Evolutionary conservation across 1,140 invertebrate genomes (phyloP), one percentile per base, ranked within the genome.

Genomic region (Pseudomyrmex concolor): DNA sequence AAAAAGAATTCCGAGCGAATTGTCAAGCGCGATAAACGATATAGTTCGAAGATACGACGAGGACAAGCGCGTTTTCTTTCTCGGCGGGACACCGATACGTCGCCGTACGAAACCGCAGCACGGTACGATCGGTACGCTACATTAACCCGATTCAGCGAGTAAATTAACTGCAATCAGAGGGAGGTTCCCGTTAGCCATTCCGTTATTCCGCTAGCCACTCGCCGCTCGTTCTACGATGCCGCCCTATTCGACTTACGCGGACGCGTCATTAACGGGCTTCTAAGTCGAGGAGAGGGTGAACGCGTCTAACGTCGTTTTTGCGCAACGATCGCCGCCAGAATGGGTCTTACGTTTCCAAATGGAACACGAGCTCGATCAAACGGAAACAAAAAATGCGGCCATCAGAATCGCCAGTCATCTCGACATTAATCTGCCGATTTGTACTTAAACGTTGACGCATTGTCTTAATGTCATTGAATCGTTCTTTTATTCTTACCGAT

Each of bases 161-260:
- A 93, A 94, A 94, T 94, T 94, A 94, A 93, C 93, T 93, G 91
- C 92, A 94, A 94, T 94, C 93, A 93, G 91, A 89, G 90, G 90
- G 91, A 90, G 86, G 88, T 82, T 89, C 86, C 90, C 86, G 89
- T 89, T 92, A 86, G 89, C 90, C 91, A 90, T 93, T 92, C 88
- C 91, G 90, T 87, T 87, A 89, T 90, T 89, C 89, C 90, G 84
- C 86, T 90, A 84, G 89, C 88, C 84, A 83, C 81, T 83, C 80
- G 71, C 85, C 73, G 84, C 67, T 86, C 84, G 84, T 89, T 89
- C 84, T 84, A 81, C 63, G 83, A 81, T 88, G 84, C 63, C 72
- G 76, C 85, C 86, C 82, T 77, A 87, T 87, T 87, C 86, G 60
- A 48, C 51, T 66, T 60, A 34, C 68, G 43, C 50, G 62, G 34